These are phyloP conservation scores for Gastracanthus pulcherrimus DNA, from an alignment of 2,888 invertebrate species.

Conservation along the genomic window DNA sequence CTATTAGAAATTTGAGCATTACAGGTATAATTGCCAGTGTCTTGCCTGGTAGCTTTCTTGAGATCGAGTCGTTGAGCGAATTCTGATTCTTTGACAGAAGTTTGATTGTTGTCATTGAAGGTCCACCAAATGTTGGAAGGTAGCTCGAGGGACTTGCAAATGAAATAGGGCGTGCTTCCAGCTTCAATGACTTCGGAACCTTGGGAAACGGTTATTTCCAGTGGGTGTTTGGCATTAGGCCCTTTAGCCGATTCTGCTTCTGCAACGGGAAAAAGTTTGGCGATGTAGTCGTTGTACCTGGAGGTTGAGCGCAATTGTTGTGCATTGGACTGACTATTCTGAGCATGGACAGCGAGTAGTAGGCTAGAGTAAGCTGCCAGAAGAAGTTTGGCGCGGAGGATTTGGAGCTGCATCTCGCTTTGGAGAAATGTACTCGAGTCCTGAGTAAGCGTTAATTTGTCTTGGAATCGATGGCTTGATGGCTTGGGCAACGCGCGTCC, in stretches of 20 bases:
- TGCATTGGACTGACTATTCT: background rate
- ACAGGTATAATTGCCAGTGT: constrained; percentile 82
- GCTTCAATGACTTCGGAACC: constrained; percentile 72
- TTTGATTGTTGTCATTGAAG: constrained; percentile 80
- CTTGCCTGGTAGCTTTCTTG: constrained; percentile 79
- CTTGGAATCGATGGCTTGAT: no score
- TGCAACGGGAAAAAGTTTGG: no score
- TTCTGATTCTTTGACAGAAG: constrained; percentile 73
- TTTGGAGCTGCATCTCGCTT: background rate
- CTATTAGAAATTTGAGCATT: constrained; percentile 77
- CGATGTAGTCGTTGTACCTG: no score
- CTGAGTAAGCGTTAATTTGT: background rate
- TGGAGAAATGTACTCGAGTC: background rate
- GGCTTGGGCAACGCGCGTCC: no score
- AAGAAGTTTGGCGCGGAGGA: background rate
- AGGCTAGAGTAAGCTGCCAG: constrained; percentile 32
- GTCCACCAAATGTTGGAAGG: constrained; percentile 81
- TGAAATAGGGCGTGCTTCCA: constrained; percentile 77
- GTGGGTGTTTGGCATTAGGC: constrained; percentile 26
- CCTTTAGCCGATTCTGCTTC: constrained; percentile 20
- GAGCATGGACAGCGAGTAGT: constrained; percentile 27
- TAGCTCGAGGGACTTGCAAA: constrained; percentile 79
- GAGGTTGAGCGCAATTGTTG: no score
- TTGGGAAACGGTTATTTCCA: constrained; percentile 71
- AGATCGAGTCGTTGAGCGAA: constrained; percentile 78